phyloP scores from a whole-genome alignment of 2,888 invertebrate genomes.

The Rutpela maculata region DNA sequence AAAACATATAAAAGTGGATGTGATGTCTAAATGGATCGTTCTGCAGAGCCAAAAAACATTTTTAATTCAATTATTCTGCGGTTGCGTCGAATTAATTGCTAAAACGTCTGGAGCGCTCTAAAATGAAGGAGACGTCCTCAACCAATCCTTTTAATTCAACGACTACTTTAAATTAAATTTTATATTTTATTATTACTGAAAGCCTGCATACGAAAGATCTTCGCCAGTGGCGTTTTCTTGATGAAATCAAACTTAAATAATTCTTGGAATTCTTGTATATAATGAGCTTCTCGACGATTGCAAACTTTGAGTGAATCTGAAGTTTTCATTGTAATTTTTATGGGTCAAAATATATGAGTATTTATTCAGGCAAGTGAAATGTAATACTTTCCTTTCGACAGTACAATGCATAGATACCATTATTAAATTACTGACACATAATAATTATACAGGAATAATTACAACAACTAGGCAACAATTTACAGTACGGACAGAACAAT shows the following conservation, averaged over 20 bases:
- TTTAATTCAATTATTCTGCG: conserved; percentile 13
- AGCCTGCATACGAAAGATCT: neutral
- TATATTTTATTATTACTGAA: conserved; percentile 3
- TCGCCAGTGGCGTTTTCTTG: conserved; percentile 6
- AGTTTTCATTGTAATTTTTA: neutral
- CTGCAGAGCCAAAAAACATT: neutral
- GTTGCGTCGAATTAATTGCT: conserved; percentile 10
- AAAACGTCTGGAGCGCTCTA: neutral
- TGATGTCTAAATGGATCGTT: neutral
- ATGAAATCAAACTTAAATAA: neutral
- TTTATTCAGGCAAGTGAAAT: too few species aligned
- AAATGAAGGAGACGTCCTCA: neutral
- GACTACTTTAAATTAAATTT: neutral
- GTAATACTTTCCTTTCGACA: too few species aligned
- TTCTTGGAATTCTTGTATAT: neutral
- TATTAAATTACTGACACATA: too few species aligned
- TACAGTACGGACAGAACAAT: too few species aligned
- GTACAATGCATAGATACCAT: too few species aligned
- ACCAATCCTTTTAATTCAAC: neutral
- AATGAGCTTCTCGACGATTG: neutral
- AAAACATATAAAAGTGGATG: neutral
- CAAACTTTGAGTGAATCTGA: neutral
- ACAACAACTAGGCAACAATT: too few species aligned
- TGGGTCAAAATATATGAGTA: too few species aligned
- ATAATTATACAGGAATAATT: too few species aligned